Evolutionary conservation across 1,140 invertebrate species (phyloP).

Genomic region (Drosophila tani): DNA sequence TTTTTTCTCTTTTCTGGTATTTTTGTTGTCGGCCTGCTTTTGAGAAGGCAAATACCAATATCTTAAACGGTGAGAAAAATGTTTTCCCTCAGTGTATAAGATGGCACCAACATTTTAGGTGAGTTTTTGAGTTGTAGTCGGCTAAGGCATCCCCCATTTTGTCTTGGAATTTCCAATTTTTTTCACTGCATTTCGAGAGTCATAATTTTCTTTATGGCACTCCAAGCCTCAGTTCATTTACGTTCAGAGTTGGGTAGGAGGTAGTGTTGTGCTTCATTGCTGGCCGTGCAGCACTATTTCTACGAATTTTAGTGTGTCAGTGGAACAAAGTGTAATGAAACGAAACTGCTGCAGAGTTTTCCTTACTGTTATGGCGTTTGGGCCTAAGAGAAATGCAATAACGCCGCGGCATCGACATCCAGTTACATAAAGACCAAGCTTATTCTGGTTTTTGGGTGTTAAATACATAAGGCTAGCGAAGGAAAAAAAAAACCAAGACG

Average conservation of each 20-base stretch:
- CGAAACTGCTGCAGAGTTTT: constrained; percentile 58
- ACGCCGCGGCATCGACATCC: constrained; percentile 28
- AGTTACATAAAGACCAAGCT: constrained; percentile 55
- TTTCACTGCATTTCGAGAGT: constrained; percentile 17
- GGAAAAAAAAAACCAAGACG: constrained; percentile 39
- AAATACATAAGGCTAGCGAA: constrained; percentile 23
- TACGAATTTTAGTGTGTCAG: constrained; percentile 53
- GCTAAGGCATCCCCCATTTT: constrained; percentile 22
- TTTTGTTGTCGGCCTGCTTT: no score
- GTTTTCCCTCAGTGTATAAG: background rate
- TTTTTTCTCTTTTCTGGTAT: no score
- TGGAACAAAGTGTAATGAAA: constrained; percentile 65
- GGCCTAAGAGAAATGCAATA: constrained; percentile 45
- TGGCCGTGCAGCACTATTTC: constrained; percentile 12
- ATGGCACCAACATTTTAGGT: background rate
- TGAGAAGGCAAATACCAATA: no score
- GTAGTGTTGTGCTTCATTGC: constrained; percentile 19
- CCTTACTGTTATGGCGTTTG: constrained; percentile 36
- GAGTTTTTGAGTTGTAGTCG: background rate
- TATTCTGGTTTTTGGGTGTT: constrained; percentile 40
- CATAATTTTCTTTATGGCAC: constrained; percentile 42
- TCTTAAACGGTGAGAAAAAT: no score
- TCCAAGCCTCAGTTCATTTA: constrained; percentile 43
- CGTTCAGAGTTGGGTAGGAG: constrained; percentile 27
- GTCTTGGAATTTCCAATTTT: background rate